Evolutionary conservation across 2,888 invertebrate species (phyloP), one percentile per base, ranked within the genome.

Genomic region (Lordiphosa andalusiaca): DNA sequence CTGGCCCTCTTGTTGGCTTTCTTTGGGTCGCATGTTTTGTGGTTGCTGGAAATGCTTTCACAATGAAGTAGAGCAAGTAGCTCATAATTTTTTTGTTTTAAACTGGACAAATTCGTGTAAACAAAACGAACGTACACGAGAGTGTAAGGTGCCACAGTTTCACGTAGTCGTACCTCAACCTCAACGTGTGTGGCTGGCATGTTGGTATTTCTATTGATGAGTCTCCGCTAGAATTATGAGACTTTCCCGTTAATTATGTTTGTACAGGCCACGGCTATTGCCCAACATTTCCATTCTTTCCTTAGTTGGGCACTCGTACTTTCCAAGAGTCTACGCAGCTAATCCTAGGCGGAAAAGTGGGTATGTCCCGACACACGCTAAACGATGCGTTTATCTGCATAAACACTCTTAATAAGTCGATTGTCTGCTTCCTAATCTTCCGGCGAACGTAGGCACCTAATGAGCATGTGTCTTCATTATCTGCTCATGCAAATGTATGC

Each of bases 361-460:
- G 88, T 87, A 87, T 86, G 87, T 85, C 86, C 85, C 81, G 70
- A 71, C 71, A 72, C 78, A 64, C 86, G 81, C 86, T 88, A 87
- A 87, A 85, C 82, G 87, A 82, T 84, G 85, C 60, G 71, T 80
- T 88, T 87, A 87, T 87, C 86, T 86, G 72, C 67, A 68, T 84
- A 85, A 87, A 86, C 74, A 85, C 81, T 77, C 74, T 55, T 82
- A 87, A 86, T 82, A 85, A 87, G 78, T 78, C 71, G 72, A 85
- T 86, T 81, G 75, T 80, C 71, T 71, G 60, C 60, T 42, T n/a
- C 56, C 64, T 85, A 85, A 84, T 86, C 86, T 78, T 40, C 46
- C 25, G 23, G 38, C 51, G 47, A 41, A 16, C 64, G 61, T 47
- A 53, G 49, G 35, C 47, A 35, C 2, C 78, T 86, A 84, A 84